Base-by-base conservation (phyloP, 2,113 vertebrate species). In the Narcine bancroftii region DNA sequence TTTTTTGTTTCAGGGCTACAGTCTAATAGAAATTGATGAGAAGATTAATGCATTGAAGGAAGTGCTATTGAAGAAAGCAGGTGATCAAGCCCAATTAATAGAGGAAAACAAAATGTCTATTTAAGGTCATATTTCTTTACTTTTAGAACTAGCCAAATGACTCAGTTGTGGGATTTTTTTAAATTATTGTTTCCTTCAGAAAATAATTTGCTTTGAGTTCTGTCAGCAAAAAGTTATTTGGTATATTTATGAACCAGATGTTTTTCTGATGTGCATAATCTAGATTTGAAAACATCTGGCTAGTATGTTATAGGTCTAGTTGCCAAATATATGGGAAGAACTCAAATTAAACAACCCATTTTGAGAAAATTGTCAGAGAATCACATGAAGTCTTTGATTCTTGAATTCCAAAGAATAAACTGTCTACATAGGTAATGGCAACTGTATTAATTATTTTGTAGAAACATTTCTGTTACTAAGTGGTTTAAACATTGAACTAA, bases 11-110 rank as follows among this genome's bases (percentile, higher is more conserved):
- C 96, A 99, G 97, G 96, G 94, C 93, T 99, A 97, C 95, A 98
- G 97, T 83, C 95, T 99, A 95, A 96, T 96, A 63, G 98, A 99
- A 96, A 96, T 99, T 95, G 98, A 99, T 95, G 97, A 98, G 95
- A 99, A 99, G 96, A 99, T 99, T 95, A 98, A 95, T 93, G 96
- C 97, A 26, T 97, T 99, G 94, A 98, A 97, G 94, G 97, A 97
- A 75, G 97, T 97, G 11, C 95, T 99, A 73, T 95, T 99, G 94
- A 98, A 97, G 95, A 99, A 97, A 96, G 97, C 96, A 87, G 97
- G 92, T 63, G 95, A 69, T 65, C 89, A 95, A 50, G 95, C 95
- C 19, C 94, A 94, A 17, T 93, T 95, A 92, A 96, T 95, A 93
- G 96, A 96, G 89, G 92, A 95, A 94, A 94, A 96, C 21, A 96